Conservation (phyloP, 2,888 invertebrate genomes). For the Zaprionus obscuricornis region DNA sequence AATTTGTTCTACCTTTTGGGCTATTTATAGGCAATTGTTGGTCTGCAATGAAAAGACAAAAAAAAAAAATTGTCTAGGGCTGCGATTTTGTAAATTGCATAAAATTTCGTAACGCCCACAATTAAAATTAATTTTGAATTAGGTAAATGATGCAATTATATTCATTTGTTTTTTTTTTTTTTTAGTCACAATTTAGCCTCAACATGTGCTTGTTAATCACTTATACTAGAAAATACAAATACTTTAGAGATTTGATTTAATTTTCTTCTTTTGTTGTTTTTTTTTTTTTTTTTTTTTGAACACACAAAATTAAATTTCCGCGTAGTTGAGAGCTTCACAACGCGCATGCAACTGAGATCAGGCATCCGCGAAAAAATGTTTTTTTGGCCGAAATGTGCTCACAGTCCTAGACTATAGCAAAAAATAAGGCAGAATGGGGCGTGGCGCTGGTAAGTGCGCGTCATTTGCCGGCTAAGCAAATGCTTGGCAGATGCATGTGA, state of each 20-base stretch:
- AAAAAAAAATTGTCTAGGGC: constrained; percentile 17
- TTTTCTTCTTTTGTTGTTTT: constrained; percentile 8
- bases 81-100: constrained; percentile 48
- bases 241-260: constrained; percentile 15
- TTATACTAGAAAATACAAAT: too few relatives aligned
- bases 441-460: constrained; percentile 46
- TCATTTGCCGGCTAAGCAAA: constrained; percentile 66
- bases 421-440: constrained; percentile 21
- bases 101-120: constrained; percentile 55
- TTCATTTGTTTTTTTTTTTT: constrained; percentile 35
- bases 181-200: too few relatives aligned
- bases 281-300: constrained; percentile 6
- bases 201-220: too few relatives aligned
- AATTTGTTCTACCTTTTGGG: constrained; percentile 58
- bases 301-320: constrained; percentile 44
- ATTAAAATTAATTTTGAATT: constrained; percentile 28
- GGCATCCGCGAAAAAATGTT: constrained; percentile 75
- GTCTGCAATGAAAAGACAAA: constrained; percentile 47
- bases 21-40: constrained; percentile 67
- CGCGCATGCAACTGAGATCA: constrained; percentile 70
- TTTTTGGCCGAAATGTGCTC: constrained; percentile 58
- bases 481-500: constrained; percentile 36
- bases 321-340: constrained; percentile 69
- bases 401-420: constrained; percentile 25
- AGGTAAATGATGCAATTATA: constrained; percentile 37